These are phyloP conservation scores for Pseudochirops corinnae DNA, from an alignment of 2,797 vertebrate species.

Conservation along the genomic window DNA sequence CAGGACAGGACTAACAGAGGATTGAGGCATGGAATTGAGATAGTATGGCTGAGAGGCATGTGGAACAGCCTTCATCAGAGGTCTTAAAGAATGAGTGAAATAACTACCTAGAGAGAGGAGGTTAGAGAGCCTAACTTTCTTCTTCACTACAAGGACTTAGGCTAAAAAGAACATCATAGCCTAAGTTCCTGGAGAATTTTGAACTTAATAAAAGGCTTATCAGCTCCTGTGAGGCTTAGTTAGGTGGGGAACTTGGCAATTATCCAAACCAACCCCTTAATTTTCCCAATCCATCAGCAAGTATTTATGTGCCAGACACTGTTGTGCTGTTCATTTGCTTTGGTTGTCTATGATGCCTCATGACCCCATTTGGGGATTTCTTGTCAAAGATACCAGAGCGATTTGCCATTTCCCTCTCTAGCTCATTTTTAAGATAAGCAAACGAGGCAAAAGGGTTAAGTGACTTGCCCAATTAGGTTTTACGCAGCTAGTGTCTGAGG, in stretches of 20 bases:
- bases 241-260: not conserved
- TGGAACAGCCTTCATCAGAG: not conserved
- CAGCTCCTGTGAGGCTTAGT: not conserved
- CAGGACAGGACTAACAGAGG: constrained; percentile 24
- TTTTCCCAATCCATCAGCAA: not conserved
- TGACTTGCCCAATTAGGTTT: not conserved
- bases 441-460: not conserved
- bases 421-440: not conserved
- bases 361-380: not conserved
- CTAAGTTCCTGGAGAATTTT: not conserved
- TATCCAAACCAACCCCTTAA: not conserved
- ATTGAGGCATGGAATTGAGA: rapidly evolving
- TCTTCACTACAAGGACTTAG: not conserved
- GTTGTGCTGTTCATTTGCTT: not conserved
- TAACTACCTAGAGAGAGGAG: not conserved
- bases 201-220: not conserved
- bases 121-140: rapidly evolving
- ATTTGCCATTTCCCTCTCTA: not conserved
- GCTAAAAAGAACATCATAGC: not conserved
- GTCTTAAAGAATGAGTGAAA: not conserved
- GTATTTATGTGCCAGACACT: not conserved
- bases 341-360: not conserved
- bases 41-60: not conserved
- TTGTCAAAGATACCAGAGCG: not conserved
- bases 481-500: not conserved